Conservation (phyloP, 1,140 invertebrate species). For the Mamestra configurata region DNA sequence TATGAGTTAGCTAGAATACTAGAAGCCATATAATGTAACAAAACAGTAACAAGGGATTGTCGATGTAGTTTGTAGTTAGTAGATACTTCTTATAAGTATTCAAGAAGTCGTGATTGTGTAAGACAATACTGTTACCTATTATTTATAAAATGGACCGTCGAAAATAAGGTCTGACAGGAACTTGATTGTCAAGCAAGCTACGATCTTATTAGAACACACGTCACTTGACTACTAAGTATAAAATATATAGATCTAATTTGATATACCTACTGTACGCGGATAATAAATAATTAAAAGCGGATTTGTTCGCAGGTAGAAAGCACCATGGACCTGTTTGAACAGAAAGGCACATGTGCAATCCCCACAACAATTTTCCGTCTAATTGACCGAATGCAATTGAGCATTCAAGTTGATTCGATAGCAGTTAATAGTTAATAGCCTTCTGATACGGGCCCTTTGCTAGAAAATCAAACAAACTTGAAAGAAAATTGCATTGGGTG, state of each 20-base stretch:
- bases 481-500: slow-evolving; percentile 58
- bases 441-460: slow-evolving; percentile 68
- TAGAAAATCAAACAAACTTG: slow-evolving; percentile 68
- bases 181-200: not conserved
- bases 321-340: slow-evolving; percentile 40
- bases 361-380: slow-evolving; percentile 83
- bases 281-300: slow-evolving; percentile 23
- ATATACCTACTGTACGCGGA: not conserved
- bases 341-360: slow-evolving; percentile 57
- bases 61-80: slow-evolving; percentile 4
- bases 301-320: slow-evolving; percentile 44
- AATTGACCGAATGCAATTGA: slow-evolving; percentile 83
- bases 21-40: slow-evolving; percentile 35
- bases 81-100: slow-evolving; percentile 5
- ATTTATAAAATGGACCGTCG: slow-evolving; percentile 5
- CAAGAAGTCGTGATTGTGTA: not conserved
- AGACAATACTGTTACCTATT: not conserved
- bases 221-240: too few relatives aligned
- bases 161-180: not conserved
- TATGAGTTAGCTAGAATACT: not conserved
- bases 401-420: slow-evolving; percentile 73
- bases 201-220: not conserved
- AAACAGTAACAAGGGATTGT: slow-evolving; percentile 5
- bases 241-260: too few relatives aligned
- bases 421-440: slow-evolving; percentile 78